phyloP scores from a whole-genome alignment of 53 echinoderm and acorn worm genomes.

The Actinopyga echinites region DNA sequence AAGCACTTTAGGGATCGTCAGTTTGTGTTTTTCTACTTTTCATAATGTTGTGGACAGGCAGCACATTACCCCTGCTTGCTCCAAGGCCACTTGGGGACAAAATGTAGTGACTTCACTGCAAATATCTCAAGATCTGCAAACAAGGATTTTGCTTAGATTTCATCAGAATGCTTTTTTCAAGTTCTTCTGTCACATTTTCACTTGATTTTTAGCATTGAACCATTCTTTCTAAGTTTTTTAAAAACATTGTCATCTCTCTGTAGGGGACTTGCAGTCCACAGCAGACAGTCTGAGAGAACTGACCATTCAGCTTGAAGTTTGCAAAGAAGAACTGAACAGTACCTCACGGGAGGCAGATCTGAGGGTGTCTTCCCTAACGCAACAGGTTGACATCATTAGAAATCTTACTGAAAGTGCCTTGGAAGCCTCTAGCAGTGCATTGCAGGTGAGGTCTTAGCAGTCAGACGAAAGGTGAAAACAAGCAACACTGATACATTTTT shows the following conservation, averaged over 20 bases:
- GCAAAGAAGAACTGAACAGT: conserved; percentile 36
- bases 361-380: conserved; percentile 12
- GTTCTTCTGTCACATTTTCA: too few species aligned
- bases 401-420: conserved; percentile 45
- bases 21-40: too few species aligned
- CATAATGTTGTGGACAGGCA: too few species aligned
- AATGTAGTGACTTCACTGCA: too few species aligned
- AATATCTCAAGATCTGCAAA: too few species aligned
- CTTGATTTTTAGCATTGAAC: too few species aligned
- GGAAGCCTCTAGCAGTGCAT: conserved; percentile 42
- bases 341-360: conserved; percentile 17
- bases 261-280: conserved; percentile 69
- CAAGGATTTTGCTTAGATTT: background rate
- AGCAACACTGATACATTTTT: too few species aligned
- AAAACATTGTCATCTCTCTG: background rate
- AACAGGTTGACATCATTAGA: conserved; percentile 46
- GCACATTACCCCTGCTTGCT: too few species aligned
- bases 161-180: background rate
- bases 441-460: conserved; percentile 23
- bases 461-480: too few species aligned
- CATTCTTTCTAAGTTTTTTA: too few species aligned
- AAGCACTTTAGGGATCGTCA: too few species aligned
- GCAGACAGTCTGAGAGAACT: conserved; percentile 40
- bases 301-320: conserved; percentile 39
- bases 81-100: too few species aligned